These are phyloP conservation scores for Rhyacichthys aspro DNA, from an alignment of 2,797 vertebrate genomes.

Conservation along the genomic window DNA sequence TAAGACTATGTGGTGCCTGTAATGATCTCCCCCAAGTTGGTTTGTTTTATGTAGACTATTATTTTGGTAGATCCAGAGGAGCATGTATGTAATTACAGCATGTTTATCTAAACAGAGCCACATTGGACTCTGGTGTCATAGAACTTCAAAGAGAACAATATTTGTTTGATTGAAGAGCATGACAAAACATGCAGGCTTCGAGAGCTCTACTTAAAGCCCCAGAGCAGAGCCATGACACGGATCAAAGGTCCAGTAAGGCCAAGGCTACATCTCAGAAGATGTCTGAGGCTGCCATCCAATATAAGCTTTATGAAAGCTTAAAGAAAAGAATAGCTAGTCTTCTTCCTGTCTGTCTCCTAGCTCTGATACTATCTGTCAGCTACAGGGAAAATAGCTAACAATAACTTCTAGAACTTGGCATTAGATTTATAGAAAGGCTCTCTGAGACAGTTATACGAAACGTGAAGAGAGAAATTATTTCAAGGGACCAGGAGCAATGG, in stretches of 20 bases:
- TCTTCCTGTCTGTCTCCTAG: conserved; percentile 29
- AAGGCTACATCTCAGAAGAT: conserved; percentile 31
- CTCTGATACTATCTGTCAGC: conserved; percentile 1
- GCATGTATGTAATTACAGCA: conserved; percentile 67
- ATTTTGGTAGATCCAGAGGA: conserved; percentile 60
- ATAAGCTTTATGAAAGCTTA: conserved; percentile 44
- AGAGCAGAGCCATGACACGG: conserved; percentile 47
- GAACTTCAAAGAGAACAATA: conserved; percentile 63
- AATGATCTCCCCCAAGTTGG: conserved; percentile 34
- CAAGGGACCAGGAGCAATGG: conserved; percentile 16
- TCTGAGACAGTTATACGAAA: conserved; percentile 18
- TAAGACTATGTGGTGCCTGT: conserved; percentile 42
- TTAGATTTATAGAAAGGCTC: conserved; percentile 20
- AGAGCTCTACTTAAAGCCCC: conserved; percentile 51
- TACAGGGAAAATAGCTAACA: conserved; percentile 27
- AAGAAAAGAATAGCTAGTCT: conserved; percentile 41
- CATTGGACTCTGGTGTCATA: conserved; percentile 38
- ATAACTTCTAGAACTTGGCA: conserved; percentile 16
- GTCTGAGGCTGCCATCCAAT: conserved; percentile 44
- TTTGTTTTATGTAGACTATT: conserved; percentile 65
- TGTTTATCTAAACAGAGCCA: conserved; percentile 57
- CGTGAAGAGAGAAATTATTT: conserved; percentile 25
- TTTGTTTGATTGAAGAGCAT: conserved; percentile 63
- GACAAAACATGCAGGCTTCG: conserved; percentile 51
- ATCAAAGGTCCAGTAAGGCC: conserved; percentile 67